These are phyloP conservation scores for Peromyscus nudipes DNA, from an alignment of 2,797 vertebrate species.

Conservation along the genomic window DNA sequence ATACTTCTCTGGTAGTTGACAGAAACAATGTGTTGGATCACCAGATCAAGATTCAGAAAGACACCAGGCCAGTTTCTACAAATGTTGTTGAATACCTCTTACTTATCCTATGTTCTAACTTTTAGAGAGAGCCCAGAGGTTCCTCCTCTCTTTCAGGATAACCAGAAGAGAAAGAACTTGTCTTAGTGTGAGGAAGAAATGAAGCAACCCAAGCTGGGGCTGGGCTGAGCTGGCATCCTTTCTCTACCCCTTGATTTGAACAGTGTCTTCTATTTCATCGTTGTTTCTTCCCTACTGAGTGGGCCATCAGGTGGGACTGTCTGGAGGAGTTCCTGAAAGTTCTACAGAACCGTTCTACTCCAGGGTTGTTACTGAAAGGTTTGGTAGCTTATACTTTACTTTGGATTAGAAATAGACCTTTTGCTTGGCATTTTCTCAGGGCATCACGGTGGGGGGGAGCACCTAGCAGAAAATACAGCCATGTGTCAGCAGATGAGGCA, in stretches of 20 bases:
- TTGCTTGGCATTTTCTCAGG: not conserved
- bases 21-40: not conserved
- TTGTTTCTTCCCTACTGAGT: not conserved
- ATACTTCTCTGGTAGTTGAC: not conserved
- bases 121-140: slow-evolving; percentile 71
- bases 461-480: not conserved
- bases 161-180: not conserved
- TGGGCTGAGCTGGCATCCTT: not conserved
- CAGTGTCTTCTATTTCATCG: not conserved
- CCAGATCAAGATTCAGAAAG: slow-evolving; percentile 32
- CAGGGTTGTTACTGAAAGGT: not conserved
- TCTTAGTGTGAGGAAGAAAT: not conserved
- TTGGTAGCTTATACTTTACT: not conserved
- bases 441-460: not conserved
- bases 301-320: slow-evolving; percentile 3
- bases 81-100: not conserved
- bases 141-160: slow-evolving; percentile 41
- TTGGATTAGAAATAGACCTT: slow-evolving; percentile 4
- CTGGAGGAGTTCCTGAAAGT: slow-evolving; percentile 13
- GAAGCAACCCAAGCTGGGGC: not conserved
- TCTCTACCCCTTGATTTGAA: not conserved
- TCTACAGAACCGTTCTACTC: not conserved
- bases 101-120: slow-evolving; percentile 38
- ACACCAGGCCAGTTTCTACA: not conserved
- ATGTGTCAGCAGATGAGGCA: not conserved